Conservation (phyloP, 2,113 vertebrate genomes). For the Stigmatopora nigra region DNA sequence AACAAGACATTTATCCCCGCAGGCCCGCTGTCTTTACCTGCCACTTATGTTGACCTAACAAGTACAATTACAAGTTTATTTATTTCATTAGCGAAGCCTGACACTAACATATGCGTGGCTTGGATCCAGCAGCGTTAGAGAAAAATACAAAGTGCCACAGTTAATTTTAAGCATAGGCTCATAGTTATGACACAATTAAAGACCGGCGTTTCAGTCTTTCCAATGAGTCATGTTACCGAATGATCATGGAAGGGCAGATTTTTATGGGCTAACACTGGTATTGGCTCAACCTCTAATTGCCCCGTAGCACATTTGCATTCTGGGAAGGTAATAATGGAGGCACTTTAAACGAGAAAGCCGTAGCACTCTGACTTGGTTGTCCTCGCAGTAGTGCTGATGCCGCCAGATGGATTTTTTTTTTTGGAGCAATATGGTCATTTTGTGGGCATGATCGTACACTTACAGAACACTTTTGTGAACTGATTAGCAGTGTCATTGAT, state of each 20-base stretch:
- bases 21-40: constrained; percentile 56
- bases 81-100: constrained; percentile 56
- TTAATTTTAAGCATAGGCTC: constrained; percentile 52
- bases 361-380: constrained; percentile 63
- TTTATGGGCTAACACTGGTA: constrained; percentile 62
- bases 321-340: constrained; percentile 64
- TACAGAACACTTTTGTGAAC: constrained; percentile 27
- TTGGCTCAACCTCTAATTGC: constrained; percentile 65
- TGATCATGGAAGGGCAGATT: constrained; percentile 55
- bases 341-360: constrained; percentile 60
- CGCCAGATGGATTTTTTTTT: constrained; percentile 64
- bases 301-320: constrained; percentile 63
- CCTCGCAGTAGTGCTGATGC: constrained; percentile 61
- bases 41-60: constrained; percentile 54
- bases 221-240: constrained; percentile 63
- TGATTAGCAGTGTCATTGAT: constrained; percentile 23
- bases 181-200: constrained; percentile 60
- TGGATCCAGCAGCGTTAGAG: constrained; percentile 45
- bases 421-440: constrained; percentile 55
- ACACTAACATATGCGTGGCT: constrained; percentile 56
- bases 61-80: constrained; percentile 60
- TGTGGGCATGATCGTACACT: constrained; percentile 44
- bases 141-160: constrained; percentile 39
- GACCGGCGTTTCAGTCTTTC: constrained; percentile 45
- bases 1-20: constrained; percentile 51